phyloP scores from a whole-genome alignment of 1,140 invertebrate genomes.

The Zaprionus kolodkinae region DNA sequence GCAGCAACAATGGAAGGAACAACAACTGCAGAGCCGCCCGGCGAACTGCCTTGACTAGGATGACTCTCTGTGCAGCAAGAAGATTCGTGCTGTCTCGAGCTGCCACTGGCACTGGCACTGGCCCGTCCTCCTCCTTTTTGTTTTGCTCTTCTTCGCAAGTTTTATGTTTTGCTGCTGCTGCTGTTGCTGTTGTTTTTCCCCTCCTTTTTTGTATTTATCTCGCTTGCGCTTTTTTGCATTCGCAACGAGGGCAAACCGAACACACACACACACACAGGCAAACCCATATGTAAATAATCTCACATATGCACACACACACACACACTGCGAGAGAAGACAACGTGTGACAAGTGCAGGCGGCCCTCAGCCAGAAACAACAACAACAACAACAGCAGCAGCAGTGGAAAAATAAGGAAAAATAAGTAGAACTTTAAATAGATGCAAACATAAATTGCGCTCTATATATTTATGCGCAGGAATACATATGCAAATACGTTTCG shows the following conservation, averaged over 20 bases:
- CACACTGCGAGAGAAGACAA: constrained; percentile 53
- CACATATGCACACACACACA: constrained; percentile 58
- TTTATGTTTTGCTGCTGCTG: constrained; percentile 10
- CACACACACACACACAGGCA: constrained; percentile 49
- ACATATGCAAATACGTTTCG: constrained; percentile 59
- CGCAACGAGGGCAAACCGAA: constrained; percentile 70
- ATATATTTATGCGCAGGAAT: constrained; percentile 73
- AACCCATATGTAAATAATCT: constrained; percentile 16
- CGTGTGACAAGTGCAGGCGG: constrained; percentile 78
- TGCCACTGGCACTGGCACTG: constrained; percentile 66
- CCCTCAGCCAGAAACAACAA: constrained; percentile 39
- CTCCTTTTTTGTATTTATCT: constrained; percentile 67
- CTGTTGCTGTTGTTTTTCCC: constrained; percentile 9
- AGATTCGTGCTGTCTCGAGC: constrained; percentile 27
- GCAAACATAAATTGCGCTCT: constrained; percentile 76
- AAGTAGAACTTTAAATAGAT: constrained; percentile 67
- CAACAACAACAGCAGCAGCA: constrained; percentile 3
- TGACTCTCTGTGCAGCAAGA: constrained; percentile 21
- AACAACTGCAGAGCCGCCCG: neutral
- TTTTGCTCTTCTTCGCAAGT: constrained; percentile 34
- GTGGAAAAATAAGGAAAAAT: constrained; percentile 21
- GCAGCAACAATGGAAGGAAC: constrained; percentile 9
- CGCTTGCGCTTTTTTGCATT: constrained; percentile 78
- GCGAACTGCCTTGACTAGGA: constrained; percentile 20
- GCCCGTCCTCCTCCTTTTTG: constrained; percentile 41